Percentiles rank a stretch among this genome's conserved stretches.
phyloP scores from a whole-genome alignment of 2,888 invertebrate genomes.

The Troilus luridus region DNA sequence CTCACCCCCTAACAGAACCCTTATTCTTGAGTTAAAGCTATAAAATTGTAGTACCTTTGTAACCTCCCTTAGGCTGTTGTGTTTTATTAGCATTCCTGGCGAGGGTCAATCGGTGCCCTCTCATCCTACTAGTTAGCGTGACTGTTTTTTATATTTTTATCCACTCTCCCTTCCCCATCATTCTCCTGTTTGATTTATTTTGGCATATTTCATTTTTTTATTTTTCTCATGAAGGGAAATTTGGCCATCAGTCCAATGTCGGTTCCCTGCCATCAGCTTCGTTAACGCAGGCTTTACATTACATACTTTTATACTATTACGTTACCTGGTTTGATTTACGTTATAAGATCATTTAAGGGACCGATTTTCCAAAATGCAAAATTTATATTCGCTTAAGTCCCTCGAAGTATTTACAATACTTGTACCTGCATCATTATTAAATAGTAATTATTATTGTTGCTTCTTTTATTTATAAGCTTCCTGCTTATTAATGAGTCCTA shows the following conservation, averaged over 20 bases:
- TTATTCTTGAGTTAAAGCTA: conserved; percentile 42
- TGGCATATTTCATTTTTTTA: neutral
- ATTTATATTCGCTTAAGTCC: neutral
- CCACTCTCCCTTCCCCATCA: neutral
- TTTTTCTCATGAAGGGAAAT: neutral
- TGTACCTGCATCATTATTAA: too few species aligned
- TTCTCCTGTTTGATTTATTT: neutral
- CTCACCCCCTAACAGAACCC: neutral
- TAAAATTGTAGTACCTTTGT: conserved; percentile 42
- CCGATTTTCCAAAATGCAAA: neutral
- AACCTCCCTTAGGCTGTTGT: neutral
- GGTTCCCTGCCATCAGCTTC: neutral
- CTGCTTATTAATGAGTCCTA: too few species aligned
- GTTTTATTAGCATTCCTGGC: conserved; percentile 46
- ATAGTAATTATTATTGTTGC: too few species aligned
- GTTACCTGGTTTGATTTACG: neutral
- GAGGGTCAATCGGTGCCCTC: conserved; percentile 13
- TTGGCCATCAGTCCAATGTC: neutral
- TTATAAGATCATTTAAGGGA: neutral
- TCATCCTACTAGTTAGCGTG: neutral
- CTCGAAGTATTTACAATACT: too few species aligned
- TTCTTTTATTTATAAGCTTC: too few species aligned
- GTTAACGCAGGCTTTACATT: neutral
- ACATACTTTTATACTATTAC: neutral
- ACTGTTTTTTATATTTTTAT: neutral